phyloP scores from a whole-genome alignment of 2,888 invertebrate genomes.

The Abscondita cerata region DNA sequence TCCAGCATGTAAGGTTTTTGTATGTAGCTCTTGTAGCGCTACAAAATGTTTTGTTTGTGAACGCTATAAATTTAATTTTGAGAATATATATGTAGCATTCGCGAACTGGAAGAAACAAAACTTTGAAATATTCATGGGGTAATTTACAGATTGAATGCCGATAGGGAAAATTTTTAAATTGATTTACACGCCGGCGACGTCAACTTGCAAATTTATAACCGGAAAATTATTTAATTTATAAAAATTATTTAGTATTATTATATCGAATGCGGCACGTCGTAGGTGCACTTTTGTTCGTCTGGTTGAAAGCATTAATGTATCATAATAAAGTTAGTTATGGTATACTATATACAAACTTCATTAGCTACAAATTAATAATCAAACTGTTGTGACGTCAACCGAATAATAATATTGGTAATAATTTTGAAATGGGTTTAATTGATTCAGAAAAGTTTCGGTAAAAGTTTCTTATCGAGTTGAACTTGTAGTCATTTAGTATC shows the following conservation, averaged over 20 bases:
- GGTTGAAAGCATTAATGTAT: no score
- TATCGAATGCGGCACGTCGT: no score
- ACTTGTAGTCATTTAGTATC: conserved; percentile 36
- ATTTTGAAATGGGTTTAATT: neutral
- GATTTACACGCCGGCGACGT: conserved; percentile 1
- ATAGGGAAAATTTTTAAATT: conserved; percentile 1
- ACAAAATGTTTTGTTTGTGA: conserved; percentile 10
- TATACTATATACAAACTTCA: no score
- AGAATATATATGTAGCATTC: neutral
- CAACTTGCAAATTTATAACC: no score
- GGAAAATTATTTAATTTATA: no score
- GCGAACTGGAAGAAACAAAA: conserved; percentile 2
- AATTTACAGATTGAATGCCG: conserved; percentile 8
- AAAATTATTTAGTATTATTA: no score
- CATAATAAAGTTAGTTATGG: no score
- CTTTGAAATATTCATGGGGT: conserved; percentile 8
- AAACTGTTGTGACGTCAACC: no score
- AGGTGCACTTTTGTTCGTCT: no score
- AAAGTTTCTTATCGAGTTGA: neutral
- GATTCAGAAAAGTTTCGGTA: neutral
- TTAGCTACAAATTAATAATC: no score
- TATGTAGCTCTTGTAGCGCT: conserved; percentile 1
- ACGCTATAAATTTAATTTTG: conserved; percentile 10
- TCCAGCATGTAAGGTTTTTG: conserved; percentile 17
- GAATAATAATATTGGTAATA: no score